Conservation (phyloP, 1,140 invertebrate species). For the Bursaphelenchus mucronatus region DNA sequence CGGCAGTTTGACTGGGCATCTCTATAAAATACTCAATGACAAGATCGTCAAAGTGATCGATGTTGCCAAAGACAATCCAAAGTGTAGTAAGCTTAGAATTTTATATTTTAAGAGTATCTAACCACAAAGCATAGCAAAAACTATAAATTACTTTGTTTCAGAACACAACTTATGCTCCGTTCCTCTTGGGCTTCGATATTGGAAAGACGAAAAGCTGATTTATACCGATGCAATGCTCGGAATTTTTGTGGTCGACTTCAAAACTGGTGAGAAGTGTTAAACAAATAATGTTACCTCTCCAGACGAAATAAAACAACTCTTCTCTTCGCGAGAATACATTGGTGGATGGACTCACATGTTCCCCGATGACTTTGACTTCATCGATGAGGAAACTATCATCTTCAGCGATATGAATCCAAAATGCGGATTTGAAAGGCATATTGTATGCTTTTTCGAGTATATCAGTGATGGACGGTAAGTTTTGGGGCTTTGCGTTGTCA, state of each 20-base stretch:
- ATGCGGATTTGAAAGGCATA: conserved; percentile 11
- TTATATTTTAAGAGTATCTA: too few species aligned
- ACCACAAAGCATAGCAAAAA: too few species aligned
- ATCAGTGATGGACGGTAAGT: conserved; percentile 9
- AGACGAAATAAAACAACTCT: conserved; percentile 10
- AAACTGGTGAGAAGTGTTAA: not conserved
- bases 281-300: not conserved
- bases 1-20: conserved; percentile 45
- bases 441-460: conserved; percentile 4
- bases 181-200: conserved; percentile 7
- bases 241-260: conserved; percentile 13
- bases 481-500: too few species aligned
- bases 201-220: conserved; percentile 16
- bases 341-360: conserved; percentile 4
- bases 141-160: too few species aligned
- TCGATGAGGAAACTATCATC: conserved; percentile 12
- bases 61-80: not conserved
- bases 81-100: not conserved
- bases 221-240: conserved; percentile 10
- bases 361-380: conserved; percentile 6
- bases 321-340: not conserved
- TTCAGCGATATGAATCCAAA: conserved; percentile 17
- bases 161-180: conserved; percentile 1
- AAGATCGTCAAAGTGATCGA: conserved; percentile 30
- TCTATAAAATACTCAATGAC: conserved; percentile 56